Conservation (phyloP, 1,140 invertebrate species). For the Magallana ariakensis region DNA sequence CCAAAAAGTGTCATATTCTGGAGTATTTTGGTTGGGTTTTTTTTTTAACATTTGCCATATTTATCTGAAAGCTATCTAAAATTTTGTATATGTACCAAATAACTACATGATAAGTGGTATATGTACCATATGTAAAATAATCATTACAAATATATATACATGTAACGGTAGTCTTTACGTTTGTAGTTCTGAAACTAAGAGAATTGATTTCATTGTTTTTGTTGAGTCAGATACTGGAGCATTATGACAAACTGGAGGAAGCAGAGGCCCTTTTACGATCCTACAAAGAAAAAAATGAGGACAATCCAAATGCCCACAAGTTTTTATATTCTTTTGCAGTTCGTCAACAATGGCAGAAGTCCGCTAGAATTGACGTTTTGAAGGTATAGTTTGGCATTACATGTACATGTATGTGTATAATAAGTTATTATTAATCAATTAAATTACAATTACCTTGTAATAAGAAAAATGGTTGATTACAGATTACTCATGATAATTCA, state of each 20-base stretch:
- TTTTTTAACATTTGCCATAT: too few relatives aligned
- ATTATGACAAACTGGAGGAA: slow-evolving; percentile 49
- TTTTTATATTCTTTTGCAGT: slow-evolving; percentile 56
- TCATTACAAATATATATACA: too few relatives aligned
- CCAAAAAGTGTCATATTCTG: too few relatives aligned
- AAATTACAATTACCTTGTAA: background rate
- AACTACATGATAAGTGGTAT: background rate
- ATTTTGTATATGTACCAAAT: too few relatives aligned
- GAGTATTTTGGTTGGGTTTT: too few relatives aligned
- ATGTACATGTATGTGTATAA: too few relatives aligned
- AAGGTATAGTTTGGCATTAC: slow-evolving; percentile 21
- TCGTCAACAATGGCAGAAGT: background rate
- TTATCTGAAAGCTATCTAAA: too few relatives aligned
- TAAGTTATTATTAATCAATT: too few relatives aligned
- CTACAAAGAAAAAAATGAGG: slow-evolving; percentile 58
- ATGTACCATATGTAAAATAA: too few relatives aligned
- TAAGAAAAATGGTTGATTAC: background rate
- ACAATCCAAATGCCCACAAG: slow-evolving; percentile 64
- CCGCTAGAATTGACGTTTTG: slow-evolving; percentile 43
- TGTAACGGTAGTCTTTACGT: too few relatives aligned
- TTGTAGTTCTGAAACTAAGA: too few relatives aligned
- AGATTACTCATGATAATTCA: background rate
- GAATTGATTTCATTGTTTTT: background rate
- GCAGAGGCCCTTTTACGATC: slow-evolving; percentile 54
- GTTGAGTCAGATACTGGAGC: slow-evolving; percentile 57